Evolutionary conservation across 2,113 vertebrate genomes (phyloP), one percentile per base, ranked within the genome.

Genomic region (Nesogale talazaci): DNA sequence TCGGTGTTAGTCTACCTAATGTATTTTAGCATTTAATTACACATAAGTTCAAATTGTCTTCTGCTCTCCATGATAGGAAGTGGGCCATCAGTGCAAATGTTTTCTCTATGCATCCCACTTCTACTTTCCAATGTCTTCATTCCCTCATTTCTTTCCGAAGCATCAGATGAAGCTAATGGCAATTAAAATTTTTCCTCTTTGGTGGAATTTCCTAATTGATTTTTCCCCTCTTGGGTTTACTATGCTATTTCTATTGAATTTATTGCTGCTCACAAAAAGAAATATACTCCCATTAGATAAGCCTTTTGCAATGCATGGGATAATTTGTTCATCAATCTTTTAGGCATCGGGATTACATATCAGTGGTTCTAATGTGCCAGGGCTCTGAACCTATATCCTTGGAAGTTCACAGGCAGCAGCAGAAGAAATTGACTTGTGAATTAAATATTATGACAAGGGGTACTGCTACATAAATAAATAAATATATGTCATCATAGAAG

Each of bases 61-160:
- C 16, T 86, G 16, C 65, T 69, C 25, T 56, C 27, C 27, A 6
- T 7, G 6, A 27, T 56, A 67, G 70, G 56, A 40, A 90, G 42
- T 25, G 56, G 74, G 40, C 10, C 40, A 36, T 57, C 2, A 8
- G 46, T 52, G 2, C 61, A 81, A 77, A 42, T 87, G 1, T 25
- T 15, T 25, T 46, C 38, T 83, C 79, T 89, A 2, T 36, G 11
- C 40, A 19, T 16, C 27, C 59, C 5, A n/a, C 15, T 70, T 90
- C 40, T 83, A 15, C 72, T 94, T 86, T 31, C 57, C 25, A 86
- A 14, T 95, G 86, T 90, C 46, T 93, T 95, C 25, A 25, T 95
- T 88, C 88, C 52, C 27, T 91, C 3, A 14, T 93, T 31, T 4
- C 31, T 86, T 83, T 59, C 85, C 80, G 52, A 87, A 59, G 27